Percentiles rank a stretch among this genome's conserved stretches.
Evolutionary conservation across 1,140 invertebrate genomes (phyloP).

Genomic region (Polyergus mexicanus): DNA sequence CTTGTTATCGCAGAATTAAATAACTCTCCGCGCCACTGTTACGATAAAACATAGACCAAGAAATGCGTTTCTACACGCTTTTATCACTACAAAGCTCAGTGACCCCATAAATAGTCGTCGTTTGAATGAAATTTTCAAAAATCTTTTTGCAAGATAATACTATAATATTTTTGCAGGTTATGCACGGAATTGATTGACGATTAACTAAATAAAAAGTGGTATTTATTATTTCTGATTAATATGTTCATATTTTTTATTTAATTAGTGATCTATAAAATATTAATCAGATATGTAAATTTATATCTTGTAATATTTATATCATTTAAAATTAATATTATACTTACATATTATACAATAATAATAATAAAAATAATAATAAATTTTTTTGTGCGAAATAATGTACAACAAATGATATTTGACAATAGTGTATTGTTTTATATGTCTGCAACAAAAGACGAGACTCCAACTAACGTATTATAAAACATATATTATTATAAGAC

Average conservation of each 20-base stretch:
- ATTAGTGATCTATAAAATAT: slow-evolving; percentile 1
- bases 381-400: too few relatives aligned
- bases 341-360: not conserved
- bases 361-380: too few relatives aligned
- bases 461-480: too few relatives aligned
- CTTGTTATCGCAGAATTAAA: slow-evolving; percentile 54
- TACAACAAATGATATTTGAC: too few relatives aligned
- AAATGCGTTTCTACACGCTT: slow-evolving; percentile 3
- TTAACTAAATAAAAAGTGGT: not conserved
- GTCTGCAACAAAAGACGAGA: too few relatives aligned
- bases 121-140: not conserved
- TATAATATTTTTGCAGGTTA: not conserved
- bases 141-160: not conserved
- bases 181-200: not conserved
- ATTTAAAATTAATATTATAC: not conserved
- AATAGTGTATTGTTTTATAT: too few relatives aligned
- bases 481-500: not conserved
- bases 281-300: slow-evolving; percentile 20
- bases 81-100: slow-evolving; percentile 29
- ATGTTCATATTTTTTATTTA: not conserved
- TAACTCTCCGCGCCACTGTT: slow-evolving; percentile 10
- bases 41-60: slow-evolving; percentile 40
- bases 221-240: slow-evolving; percentile 2
- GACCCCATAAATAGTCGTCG: slow-evolving; percentile 21
- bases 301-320: not conserved